Base-by-base conservation (phyloP, 2,113 vertebrate genomes). In the Eptesicus fuscus region DNA sequence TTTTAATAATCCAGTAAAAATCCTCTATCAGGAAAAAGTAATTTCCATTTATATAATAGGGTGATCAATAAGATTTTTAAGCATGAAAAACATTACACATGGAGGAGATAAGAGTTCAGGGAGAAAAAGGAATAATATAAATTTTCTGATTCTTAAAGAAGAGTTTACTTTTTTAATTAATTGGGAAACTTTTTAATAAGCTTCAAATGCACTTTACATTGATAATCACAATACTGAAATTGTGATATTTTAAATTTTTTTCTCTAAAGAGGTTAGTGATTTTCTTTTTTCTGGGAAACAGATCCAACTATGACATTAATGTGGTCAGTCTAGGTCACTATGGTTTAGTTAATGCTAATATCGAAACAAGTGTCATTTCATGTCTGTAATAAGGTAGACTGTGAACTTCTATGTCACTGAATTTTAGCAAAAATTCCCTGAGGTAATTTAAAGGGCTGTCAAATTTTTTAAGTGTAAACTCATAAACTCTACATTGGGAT, bases 221-320 rank as follows among this genome's bases (percentile, higher is more conserved):
- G 84, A 94, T 96, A 98, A 97, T 90, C 96, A 91, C 92, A 98
- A 97, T 97, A 98, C 94, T 98, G 96, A 97, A 97, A 97, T 92
- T 97, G 84, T 94, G 91, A 97, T 87, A 86, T 63, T 61, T 90
- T 93, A 92, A 95, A 83, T 74, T 78, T 80, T 86, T 87, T 97
- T 95, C 96, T 95, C 90, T 96, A 96, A 95, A 97, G 94, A 85
- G 3, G 0, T 91, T 83, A 94, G 74, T 90, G 84, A 92, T 86
- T 90, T 96, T 97, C 25, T 86, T 95, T 83, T n/a, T 51, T 96
- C 78, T 97, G 90, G 93, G 86, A 96, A 98, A 96, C 92, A 59
- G 95, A 97, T 78, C 70, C 47, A 95, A 94, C 61, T 73, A 63
- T 40, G 74, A 88, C 92, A 96, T 78, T 86, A 51, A 30, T 71